Base-by-base conservation (phyloP, 1,140 invertebrate species). In the Mercenaria mercenaria region DNA sequence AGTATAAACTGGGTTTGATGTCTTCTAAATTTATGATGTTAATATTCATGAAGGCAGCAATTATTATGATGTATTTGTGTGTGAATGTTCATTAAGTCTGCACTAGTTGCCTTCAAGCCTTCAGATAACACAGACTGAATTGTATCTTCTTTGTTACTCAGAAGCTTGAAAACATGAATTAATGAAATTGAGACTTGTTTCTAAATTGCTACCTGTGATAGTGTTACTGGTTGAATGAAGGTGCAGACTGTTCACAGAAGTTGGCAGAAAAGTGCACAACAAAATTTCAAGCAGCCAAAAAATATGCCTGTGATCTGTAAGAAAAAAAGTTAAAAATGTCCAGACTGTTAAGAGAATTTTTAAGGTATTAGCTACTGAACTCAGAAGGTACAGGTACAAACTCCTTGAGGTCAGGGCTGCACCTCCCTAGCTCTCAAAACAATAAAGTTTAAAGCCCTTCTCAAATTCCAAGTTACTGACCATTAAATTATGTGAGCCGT, bases 151-250 rank as follows among this genome's bases (percentile, higher is more conserved):
- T 72, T 72, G 67, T 72, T 23, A 72, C 37, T 23, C 10, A n/a
- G 29, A 72, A 4, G 67, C 29, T 72, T 72, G 67, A 37, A 67
- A 72, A 39, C 37, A 72, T 37, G 37, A 72, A 72, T 39, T 39
- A 72, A 41, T 72, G 67, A 37, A 72, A 72, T 37, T 39, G 2
- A 39, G 18, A 23, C 26, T 1, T 18, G n/a, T 37, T 39, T 72
- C 67, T 72, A 72, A 72, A 72, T 72, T 72, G 67, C 13, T n/a
- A 72, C 34, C 56, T 39, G 18, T 72, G 67, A 72, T 37, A 72
- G 18, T 11, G 11, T 15, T 39, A 1, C 67, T 39, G 34, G 11
- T 39, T 41, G 34, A 72, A 37, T 72, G n/a, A 29, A 4, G n/a
- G 15, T 64, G 4, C 59, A 2, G 15, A 72, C n/a, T 72, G 67